phyloP scores from a whole-genome alignment of 2,797 vertebrate species.

The Acrocephalus scirpaceus region DNA sequence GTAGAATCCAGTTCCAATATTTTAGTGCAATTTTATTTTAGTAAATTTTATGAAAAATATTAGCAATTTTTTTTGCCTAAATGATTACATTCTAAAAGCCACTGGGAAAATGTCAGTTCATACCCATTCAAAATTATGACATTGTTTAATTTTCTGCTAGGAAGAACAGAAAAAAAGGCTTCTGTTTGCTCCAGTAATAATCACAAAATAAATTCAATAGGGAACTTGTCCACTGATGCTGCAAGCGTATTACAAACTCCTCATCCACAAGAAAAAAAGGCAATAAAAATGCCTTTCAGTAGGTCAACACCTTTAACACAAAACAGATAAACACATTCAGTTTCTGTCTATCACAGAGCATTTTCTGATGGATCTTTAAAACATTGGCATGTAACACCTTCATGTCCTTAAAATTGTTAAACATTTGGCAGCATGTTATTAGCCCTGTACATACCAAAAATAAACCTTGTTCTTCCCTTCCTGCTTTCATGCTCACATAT shows the following conservation, averaged over 20 bases:
- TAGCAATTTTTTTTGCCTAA: neutral
- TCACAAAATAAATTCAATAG: conserved; percentile 37
- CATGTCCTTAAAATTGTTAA: neutral
- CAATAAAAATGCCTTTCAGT: conserved; percentile 16
- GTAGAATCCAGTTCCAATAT: neutral
- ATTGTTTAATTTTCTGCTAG: conserved; percentile 67
- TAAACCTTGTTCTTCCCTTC: neutral
- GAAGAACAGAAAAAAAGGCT: conserved; percentile 28
- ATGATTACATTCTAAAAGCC: conserved; percentile 3
- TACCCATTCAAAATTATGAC: conserved; percentile 21
- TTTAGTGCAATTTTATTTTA: neutral
- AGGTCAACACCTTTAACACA: neutral
- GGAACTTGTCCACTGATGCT: neutral
- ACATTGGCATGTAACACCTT: neutral
- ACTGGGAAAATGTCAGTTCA: conserved; percentile 25
- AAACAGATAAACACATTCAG: neutral
- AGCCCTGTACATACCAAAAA: neutral
- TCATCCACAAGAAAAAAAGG: neutral
- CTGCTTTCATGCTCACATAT: neutral
- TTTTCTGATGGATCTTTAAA: conserved; percentile 1
- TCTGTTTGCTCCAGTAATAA: conserved; percentile 40
- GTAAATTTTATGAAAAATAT: neutral
- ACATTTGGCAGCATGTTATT: conserved; percentile 7
- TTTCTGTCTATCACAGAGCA: neutral
- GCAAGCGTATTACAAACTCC: neutral